Evolutionary conservation across 1,140 invertebrate genomes (phyloP), one percentile per base, ranked within the genome.

Genomic region (Zelostemma sp.): DNA sequence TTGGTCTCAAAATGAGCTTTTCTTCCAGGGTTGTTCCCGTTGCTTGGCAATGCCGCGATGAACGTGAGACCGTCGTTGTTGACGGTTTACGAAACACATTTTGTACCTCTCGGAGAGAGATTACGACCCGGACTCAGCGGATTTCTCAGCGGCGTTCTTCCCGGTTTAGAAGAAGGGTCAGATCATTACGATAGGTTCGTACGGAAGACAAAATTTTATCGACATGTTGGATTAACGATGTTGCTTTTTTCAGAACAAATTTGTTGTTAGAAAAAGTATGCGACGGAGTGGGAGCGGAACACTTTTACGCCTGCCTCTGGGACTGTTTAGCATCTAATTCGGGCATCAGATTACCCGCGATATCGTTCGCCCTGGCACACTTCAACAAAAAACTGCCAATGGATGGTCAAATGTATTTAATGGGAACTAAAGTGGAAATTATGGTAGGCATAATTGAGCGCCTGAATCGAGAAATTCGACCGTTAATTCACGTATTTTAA

Each of bases 231-330:
- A 8, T 8, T 6, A 45, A 4, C 12, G 5, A 61, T 28, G 0
- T n/a, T 38, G 58, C 25, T 28, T 58, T 61, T 84, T 85, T 17
- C 71, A 92, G 93, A 49, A 93, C 93, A 0, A 93, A 93, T 80
- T 82, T 85, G 8, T 85, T 97, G 40, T 77, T 96, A 16, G 93
- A 93, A 69, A 90, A 93, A 80, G 92, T 95, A 14, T 93, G 93
- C 77, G 88, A 91, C 25, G 92, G 91, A n/a, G 93, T 95, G 19
- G 93, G 92, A 50, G 86, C 89, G 0, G 88, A 87, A 60, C 91
- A 92, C 75, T 97, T 97, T 84, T 97, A 96, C 82, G 92, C 92
- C 0, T 94, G 93, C 75, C 84, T 97, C 1, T 97, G 96, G 96
- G 92, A 96, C 76, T 93, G 93, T 77, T 88, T 97, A 15, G 88